Percentiles rank a stretch among this genome's conserved stretches.
Conservation (phyloP, 92 coral and sea anemone genomes). For the Porites lobata region DNA sequence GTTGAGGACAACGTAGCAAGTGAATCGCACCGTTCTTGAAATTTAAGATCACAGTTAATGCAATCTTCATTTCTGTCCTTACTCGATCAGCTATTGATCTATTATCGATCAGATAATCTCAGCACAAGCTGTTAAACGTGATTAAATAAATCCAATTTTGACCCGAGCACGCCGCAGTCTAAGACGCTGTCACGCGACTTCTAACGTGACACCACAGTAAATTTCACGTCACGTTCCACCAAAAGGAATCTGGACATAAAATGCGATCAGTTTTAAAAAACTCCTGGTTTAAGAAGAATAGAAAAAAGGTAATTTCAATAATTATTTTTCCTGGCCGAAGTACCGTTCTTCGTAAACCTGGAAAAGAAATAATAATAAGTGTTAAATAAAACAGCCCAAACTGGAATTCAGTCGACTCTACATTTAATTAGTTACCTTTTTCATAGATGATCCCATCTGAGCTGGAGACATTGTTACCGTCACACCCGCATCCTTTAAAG, state of each 20-base stretch:
- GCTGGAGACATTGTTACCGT: constrained; percentile 96
- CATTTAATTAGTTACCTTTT: constrained; percentile 63
- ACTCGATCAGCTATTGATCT: background rate
- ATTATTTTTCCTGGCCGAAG: constrained; percentile 2
- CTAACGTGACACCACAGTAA: background rate
- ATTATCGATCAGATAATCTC: background rate
- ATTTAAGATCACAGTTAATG: background rate
- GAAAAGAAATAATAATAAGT: background rate
- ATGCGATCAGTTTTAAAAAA: background rate
- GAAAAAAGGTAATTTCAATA: background rate
- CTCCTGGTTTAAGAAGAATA: background rate
- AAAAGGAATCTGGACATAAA: background rate
- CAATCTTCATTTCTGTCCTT: background rate
- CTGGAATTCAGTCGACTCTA: background rate
- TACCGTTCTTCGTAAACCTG: constrained; percentile 59
- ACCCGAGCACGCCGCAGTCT: background rate
- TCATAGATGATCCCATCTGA: constrained; percentile 96
- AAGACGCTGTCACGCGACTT: background rate
- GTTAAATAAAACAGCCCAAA: too few species aligned
- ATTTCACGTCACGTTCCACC: background rate
- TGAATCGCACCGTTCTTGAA: background rate
- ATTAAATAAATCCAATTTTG: background rate
- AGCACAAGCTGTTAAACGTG: background rate
- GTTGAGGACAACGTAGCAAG: background rate
- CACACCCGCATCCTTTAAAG: constrained; percentile 96